Percentiles rank a stretch among this genome's conserved stretches.
Conservation (phyloP, 2,113 vertebrate species). For the Cichladusa arquata region DNA sequence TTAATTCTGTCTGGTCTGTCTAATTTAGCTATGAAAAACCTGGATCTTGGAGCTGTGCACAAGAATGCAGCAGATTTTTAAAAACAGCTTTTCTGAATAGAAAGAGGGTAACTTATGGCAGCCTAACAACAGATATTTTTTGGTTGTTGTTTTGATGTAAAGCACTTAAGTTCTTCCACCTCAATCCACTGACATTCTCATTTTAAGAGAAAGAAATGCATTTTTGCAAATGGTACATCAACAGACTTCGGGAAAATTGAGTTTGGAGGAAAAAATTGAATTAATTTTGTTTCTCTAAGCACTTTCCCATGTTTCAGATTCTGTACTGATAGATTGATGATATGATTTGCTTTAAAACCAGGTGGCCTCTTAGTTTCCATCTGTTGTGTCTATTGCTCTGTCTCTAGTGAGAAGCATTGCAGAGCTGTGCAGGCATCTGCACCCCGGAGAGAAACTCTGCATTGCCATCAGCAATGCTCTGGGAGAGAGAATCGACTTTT, state of each 20-base stretch:
- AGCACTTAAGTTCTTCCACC: not conserved
- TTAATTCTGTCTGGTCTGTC: slow-evolving; percentile 50
- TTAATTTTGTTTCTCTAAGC: slow-evolving; percentile 36
- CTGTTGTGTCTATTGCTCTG: slow-evolving; percentile 68
- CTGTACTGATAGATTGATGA: slow-evolving; percentile 54
- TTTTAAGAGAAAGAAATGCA: not conserved
- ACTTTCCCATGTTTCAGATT: slow-evolving; percentile 52
- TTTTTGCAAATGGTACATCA: slow-evolving; percentile 9
- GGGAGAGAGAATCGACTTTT: not conserved
- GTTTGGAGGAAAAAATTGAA: not conserved
- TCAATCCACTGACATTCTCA: not conserved
- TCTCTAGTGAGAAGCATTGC: slow-evolving; percentile 64
- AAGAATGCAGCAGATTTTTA: slow-evolving; percentile 24
- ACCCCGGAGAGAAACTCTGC: slow-evolving; percentile 6
- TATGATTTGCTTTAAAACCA: slow-evolving; percentile 61
- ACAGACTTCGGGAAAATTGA: slow-evolving; percentile 19
- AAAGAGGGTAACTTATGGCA: not conserved
- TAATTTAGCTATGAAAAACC: slow-evolving; percentile 34
- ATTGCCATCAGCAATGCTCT: not conserved
- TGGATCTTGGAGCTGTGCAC: not conserved
- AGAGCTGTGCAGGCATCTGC: slow-evolving; percentile 63
- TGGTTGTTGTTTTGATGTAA: not conserved
- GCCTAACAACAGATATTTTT: not conserved
- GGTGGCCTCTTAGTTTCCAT: slow-evolving; percentile 59
- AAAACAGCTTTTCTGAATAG: slow-evolving; percentile 26